These are phyloP conservation scores for Mya arenaria DNA, from an alignment of 1,140 invertebrate genomes.

Conservation along the genomic window DNA sequence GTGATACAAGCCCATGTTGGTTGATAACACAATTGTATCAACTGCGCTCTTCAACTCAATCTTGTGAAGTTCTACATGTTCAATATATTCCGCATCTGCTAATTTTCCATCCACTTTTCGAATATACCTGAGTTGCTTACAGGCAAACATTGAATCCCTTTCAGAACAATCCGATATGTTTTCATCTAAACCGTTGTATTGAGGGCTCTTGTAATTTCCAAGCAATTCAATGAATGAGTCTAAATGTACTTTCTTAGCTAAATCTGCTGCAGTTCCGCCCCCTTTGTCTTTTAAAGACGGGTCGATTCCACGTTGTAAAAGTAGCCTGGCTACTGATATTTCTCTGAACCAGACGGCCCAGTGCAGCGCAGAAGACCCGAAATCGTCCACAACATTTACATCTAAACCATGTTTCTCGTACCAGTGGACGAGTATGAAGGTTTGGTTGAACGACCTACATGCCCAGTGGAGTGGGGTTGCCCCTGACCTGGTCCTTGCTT, in stretches of 20 bases:
- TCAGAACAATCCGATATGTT: not conserved
- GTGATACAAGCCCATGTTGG: slow-evolving; percentile 38
- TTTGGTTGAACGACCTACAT: too few species aligned
- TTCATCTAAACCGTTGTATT: not conserved
- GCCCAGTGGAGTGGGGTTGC: too few species aligned
- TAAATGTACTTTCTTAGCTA: not conserved
- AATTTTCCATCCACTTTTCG: slow-evolving; percentile 18
- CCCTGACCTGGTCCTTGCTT: too few species aligned
- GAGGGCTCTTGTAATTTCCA: not conserved
- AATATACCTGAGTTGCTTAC: slow-evolving; percentile 3
- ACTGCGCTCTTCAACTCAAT: not conserved
- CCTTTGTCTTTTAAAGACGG: not conserved
- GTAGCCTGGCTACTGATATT: not conserved
- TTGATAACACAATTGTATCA: slow-evolving; percentile 2
- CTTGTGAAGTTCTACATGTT: slow-evolving; percentile 10
- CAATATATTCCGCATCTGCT: not conserved
- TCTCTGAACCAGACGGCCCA: slow-evolving; percentile 37
- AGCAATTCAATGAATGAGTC: not conserved
- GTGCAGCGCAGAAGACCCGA: slow-evolving; percentile 33
- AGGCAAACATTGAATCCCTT: not conserved
- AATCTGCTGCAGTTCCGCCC: not conserved
- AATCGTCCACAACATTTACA: slow-evolving; percentile 19
- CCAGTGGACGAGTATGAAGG: too few species aligned
- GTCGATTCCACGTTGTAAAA: slow-evolving; percentile 17
- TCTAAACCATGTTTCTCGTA: too few species aligned